Base-by-base conservation (phyloP, 2,113 vertebrate species). In the Pygoscelis adeliae region DNA sequence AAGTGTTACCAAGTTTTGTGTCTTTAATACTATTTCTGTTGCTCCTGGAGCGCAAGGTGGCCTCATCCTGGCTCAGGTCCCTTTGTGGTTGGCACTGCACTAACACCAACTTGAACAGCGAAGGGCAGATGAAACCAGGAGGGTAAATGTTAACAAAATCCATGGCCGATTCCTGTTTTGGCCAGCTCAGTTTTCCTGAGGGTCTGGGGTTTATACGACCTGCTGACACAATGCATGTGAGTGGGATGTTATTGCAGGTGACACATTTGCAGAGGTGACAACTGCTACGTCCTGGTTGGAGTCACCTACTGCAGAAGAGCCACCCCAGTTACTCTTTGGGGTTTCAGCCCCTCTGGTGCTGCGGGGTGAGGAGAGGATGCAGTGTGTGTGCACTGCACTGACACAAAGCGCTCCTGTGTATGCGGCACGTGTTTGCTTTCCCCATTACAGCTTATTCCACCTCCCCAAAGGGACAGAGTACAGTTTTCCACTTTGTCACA, bases 401-500 rank as follows among this genome's bases (percentile, higher is more conserved):
- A 50, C 67, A 50, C 22, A 38, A 81, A 62, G 21, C 1, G 1
- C 38, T 87, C 77, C 42, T 13, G 63, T 16, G 47, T 29, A 18
- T 16, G 76, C 72, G 56, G 86, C 71, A 38, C 2, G 0, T 2
- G 1, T 59, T 94, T 87, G 22, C 59, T 91, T 79, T 91, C 36
- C n/a, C 44, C 47, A 17, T 63, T 89, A 40, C 2, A 5, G 59
- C 38, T 84, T 50, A 32, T 78, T 82, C 38, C 34, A 63, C n/a
- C 44, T 69, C 65, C 92, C 89, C 3, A 4, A 65, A 94, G 70
- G 81, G 65, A 91, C 30, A 78, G 72, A 67, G 32, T 15, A 55
- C 18, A 56, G 44, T 83, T 95, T 95, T 76, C 56, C 66, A 85
- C 65, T 95, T 94, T 93, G 81, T 85, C 93, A 96, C 81, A 73